These are phyloP conservation scores for Grammatotria lemairii DNA, from an alignment of 2,113 vertebrate species.

Conservation along the genomic window DNA sequence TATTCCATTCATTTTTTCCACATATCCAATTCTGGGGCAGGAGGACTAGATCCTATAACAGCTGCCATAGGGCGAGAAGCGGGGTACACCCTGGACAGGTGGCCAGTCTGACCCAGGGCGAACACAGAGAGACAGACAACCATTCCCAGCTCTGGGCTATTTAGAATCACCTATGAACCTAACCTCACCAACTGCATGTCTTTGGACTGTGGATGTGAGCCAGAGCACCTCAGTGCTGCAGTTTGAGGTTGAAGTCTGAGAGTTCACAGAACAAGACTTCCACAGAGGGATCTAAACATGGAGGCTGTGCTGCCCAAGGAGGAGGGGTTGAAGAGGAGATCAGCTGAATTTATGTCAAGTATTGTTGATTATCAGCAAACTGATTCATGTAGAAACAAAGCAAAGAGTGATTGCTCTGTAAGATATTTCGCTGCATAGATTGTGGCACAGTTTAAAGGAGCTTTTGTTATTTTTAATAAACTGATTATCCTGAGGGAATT, in stretches of 20 bases:
- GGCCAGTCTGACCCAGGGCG: accelerated
- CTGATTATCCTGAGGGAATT: neutral
- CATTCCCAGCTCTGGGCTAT: neutral
- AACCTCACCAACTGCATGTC: neutral
- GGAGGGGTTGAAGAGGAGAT: neutral
- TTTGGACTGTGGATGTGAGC: neutral
- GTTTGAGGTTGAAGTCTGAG: neutral
- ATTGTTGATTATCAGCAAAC: neutral
- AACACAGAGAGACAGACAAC: neutral
- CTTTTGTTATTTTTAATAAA: accelerated
- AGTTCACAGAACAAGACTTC: neutral
- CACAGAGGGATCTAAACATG: accelerated
- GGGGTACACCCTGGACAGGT: neutral
- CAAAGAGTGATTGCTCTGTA: neutral
- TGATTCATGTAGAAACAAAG: neutral
- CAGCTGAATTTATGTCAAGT: neutral
- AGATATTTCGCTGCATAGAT: accelerated
- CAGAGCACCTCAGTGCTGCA: neutral
- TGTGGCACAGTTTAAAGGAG: accelerated
- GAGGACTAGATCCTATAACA: neutral
- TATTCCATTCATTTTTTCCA: neutral
- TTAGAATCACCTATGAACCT: neutral
- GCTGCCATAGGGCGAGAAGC: neutral
- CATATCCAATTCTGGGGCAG: neutral
- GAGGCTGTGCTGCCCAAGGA: neutral